These are phyloP conservation scores for Euwallacea similis DNA, from an alignment of 1,140 invertebrate species.

Conservation along the genomic window DNA sequence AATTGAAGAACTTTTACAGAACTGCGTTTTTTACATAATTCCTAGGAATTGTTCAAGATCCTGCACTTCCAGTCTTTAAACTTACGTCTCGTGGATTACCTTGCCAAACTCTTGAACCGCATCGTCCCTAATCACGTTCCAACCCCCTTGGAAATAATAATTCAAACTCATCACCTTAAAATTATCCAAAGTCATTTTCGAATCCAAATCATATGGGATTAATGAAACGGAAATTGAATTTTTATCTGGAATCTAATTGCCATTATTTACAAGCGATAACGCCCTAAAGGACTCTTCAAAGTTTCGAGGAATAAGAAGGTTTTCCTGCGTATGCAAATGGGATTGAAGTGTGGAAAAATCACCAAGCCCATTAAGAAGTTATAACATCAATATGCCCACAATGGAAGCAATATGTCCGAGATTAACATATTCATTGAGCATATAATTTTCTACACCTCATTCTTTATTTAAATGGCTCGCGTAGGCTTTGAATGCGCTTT, in stretches of 20 bases:
- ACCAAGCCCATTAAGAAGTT: slow-evolving; percentile 4
- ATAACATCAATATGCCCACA: slow-evolving; percentile 14
- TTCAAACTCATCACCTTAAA: neutral
- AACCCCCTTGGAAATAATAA: neutral
- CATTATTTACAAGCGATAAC: slow-evolving; percentile 22
- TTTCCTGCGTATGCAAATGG: neutral
- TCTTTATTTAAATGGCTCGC: slow-evolving; percentile 24
- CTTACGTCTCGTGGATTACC: too few relatives aligned
- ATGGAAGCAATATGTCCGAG: slow-evolving; percentile 17
- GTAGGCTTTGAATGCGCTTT: slow-evolving; percentile 13
- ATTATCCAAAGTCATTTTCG: slow-evolving; percentile 8
- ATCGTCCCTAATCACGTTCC: too few relatives aligned
- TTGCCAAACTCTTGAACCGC: too few relatives aligned
- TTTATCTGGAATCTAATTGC: slow-evolving; percentile 31
- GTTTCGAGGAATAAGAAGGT: too few relatives aligned
- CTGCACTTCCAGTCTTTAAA: too few relatives aligned
- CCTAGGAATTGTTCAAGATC: too few relatives aligned
- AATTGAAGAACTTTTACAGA: too few relatives aligned
- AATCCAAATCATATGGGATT: neutral
- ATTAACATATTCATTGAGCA: slow-evolving; percentile 26
- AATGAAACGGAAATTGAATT: slow-evolving; percentile 34
- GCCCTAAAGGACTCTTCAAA: neutral
- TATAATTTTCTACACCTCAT: slow-evolving; percentile 26
- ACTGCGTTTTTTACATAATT: too few relatives aligned
- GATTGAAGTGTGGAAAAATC: neutral